phyloP scores from a whole-genome alignment of 2,113 vertebrate genomes.

The Melozone crissalis region DNA sequence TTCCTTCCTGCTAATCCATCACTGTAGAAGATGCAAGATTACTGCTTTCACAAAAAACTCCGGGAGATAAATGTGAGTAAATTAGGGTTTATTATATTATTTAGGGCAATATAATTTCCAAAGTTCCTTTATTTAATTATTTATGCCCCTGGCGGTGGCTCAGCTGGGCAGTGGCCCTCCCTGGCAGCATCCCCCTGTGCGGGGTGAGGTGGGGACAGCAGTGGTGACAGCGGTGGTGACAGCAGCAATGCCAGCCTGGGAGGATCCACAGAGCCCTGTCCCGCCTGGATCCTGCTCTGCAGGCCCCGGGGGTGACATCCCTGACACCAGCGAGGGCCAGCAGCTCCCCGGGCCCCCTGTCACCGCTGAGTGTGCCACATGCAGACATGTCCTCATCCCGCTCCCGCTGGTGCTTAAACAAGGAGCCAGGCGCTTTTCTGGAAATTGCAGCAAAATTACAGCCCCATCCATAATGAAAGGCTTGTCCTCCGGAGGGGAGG shows the following conservation, averaged over 20 bases:
- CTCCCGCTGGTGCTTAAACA: background rate
- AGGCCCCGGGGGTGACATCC: background rate
- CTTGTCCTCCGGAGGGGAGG: constrained; percentile 10
- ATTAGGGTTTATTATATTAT: constrained; percentile 83
- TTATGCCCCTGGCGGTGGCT: background rate
- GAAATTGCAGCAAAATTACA: constrained; percentile 15
- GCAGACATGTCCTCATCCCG: accelerated
- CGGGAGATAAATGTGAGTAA: constrained; percentile 82
- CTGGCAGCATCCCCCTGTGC: background rate
- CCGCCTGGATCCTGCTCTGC: accelerated
- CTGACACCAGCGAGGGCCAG: background rate
- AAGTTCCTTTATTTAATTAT: constrained; percentile 74
- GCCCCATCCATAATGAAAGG: background rate
- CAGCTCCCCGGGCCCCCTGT: accelerated
- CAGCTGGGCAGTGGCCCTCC: background rate
- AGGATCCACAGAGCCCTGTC: accelerated
- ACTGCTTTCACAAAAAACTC: constrained; percentile 73
- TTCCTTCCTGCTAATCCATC: constrained; percentile 81
- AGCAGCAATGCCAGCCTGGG: accelerated
- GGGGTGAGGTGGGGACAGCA: background rate
- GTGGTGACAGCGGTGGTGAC: background rate
- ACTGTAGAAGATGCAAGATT: constrained; percentile 80
- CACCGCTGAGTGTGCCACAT: accelerated
- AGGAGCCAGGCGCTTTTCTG: background rate
- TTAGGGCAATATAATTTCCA: constrained; percentile 73